Conservation (phyloP, 2,113 vertebrate genomes). For the Podiceps cristatus region DNA sequence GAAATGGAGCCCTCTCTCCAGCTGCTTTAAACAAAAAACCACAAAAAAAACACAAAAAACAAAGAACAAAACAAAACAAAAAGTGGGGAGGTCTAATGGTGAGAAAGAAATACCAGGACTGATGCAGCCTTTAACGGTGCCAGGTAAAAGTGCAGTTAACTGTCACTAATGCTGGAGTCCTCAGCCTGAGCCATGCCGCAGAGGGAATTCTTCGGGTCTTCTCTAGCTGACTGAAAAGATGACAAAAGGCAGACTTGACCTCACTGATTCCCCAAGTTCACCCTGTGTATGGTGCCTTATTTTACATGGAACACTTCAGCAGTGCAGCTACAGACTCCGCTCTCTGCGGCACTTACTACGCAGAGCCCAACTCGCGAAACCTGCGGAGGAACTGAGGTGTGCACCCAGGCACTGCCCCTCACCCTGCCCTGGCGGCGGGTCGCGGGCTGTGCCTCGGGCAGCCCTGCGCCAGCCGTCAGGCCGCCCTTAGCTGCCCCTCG, state of each 20-base stretch:
- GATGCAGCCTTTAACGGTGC: neutral
- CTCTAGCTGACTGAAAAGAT: neutral
- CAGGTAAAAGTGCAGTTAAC: neutral
- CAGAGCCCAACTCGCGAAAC: neutral
- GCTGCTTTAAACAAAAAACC: neutral
- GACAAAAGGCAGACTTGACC: neutral
- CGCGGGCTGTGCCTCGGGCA: neutral
- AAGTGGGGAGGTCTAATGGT: neutral
- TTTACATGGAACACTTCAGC: neutral
- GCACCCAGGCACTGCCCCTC: neutral
- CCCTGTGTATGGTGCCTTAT: accelerated
- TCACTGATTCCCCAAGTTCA: neutral
- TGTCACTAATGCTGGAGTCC: neutral
- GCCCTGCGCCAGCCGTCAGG: accelerated
- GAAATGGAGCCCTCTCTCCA: neutral
- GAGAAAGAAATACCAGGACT: neutral
- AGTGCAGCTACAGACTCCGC: neutral
- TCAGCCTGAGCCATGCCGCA: neutral
- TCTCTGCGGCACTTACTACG: neutral
- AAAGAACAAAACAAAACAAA: neutral
- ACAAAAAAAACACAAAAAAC: no score
- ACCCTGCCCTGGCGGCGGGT: accelerated
- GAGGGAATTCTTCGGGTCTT: neutral
- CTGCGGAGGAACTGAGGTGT: neutral
- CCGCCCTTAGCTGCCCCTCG: neutral